A percentile compares a stretch with the other conserved stretches of the same genome.
These are phyloP conservation scores for Aromia moschata DNA, from an alignment of 2,888 invertebrate species.

Conservation along the genomic window DNA sequence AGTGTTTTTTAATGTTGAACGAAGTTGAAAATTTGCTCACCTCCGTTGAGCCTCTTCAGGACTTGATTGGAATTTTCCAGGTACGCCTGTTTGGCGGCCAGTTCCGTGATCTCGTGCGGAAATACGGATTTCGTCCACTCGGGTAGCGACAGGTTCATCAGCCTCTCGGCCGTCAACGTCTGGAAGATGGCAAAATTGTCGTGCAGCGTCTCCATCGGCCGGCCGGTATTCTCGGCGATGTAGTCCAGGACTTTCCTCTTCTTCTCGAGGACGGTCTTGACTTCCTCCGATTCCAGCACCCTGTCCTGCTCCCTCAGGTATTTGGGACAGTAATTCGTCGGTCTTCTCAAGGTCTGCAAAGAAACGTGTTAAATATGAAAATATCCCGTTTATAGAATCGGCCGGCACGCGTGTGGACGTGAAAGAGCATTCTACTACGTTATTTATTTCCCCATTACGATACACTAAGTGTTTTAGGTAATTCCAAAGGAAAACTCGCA, in stretches of 20 bases:
- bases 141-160: slow-evolving; percentile 60
- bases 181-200: slow-evolving; percentile 56
- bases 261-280: slow-evolving; percentile 44
- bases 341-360: slow-evolving; percentile 54
- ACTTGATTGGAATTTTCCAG: slow-evolving; percentile 58
- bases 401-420: too few relatives aligned
- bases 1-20: too few relatives aligned
- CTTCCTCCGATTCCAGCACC: slow-evolving; percentile 48
- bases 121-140: slow-evolving; percentile 60
- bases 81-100: slow-evolving; percentile 59
- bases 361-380: too few relatives aligned
- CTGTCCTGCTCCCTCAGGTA: slow-evolving; percentile 54
- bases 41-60: slow-evolving; percentile 63
- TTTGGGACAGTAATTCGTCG: slow-evolving; percentile 55
- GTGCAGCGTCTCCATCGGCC: slow-evolving; percentile 43
- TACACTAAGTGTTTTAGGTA: too few relatives aligned
- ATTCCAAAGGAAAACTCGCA: too few relatives aligned
- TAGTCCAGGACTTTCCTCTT: slow-evolving; percentile 49
- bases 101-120: slow-evolving; percentile 54
- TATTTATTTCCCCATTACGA: too few relatives aligned
- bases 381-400: too few relatives aligned
- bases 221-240: slow-evolving; percentile 50
- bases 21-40: slow-evolving; percentile 46
- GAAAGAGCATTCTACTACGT: too few relatives aligned
- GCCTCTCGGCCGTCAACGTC: slow-evolving; percentile 56